Conservation (phyloP, 2,888 invertebrate genomes). For the Serrognathus titanus region DNA sequence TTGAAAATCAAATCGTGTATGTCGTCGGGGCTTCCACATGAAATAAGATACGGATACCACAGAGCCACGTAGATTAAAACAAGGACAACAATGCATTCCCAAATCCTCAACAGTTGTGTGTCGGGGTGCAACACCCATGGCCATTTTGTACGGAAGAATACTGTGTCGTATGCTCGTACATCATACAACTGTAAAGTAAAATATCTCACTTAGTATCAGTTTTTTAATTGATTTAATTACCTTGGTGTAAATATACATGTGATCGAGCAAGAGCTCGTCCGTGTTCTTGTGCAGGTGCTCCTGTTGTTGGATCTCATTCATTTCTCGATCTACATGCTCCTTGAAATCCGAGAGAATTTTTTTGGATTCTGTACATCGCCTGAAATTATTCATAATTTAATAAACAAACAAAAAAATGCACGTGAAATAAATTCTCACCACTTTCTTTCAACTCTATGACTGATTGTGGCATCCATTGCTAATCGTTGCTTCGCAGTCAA, state of each 20-base stretch:
- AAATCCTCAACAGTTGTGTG: slow-evolving; percentile 6
- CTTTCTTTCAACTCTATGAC: too few species aligned
- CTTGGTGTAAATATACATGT: neutral
- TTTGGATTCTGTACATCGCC: slow-evolving; percentile 14
- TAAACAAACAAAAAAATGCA: neutral
- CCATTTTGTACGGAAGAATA: slow-evolving; percentile 8
- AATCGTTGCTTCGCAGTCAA: too few species aligned
- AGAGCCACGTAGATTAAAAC: slow-evolving; percentile 6
- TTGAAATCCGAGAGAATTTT: slow-evolving; percentile 16
- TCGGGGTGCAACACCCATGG: slow-evolving; percentile 13
- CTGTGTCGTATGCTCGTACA: slow-evolving; percentile 12
- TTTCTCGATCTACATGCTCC: slow-evolving; percentile 3
- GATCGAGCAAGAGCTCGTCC: too few species aligned
- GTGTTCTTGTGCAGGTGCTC: too few species aligned
- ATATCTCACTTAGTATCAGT: neutral
- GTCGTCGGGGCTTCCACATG: neutral
- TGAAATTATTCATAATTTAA: neutral
- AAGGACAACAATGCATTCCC: slow-evolving; percentile 3
- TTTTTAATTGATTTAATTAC: neutral
- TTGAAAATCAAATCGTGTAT: neutral
- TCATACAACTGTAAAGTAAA: slow-evolving; percentile 10
- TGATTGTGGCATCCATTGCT: too few species aligned
- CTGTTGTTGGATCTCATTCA: too few species aligned
- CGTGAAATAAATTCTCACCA: too few species aligned
- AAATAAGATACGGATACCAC: slow-evolving; percentile 8